These are phyloP conservation scores for Pangasius larnaudii DNA, from an alignment of 2,797 vertebrate genomes.

Conservation along the genomic window DNA sequence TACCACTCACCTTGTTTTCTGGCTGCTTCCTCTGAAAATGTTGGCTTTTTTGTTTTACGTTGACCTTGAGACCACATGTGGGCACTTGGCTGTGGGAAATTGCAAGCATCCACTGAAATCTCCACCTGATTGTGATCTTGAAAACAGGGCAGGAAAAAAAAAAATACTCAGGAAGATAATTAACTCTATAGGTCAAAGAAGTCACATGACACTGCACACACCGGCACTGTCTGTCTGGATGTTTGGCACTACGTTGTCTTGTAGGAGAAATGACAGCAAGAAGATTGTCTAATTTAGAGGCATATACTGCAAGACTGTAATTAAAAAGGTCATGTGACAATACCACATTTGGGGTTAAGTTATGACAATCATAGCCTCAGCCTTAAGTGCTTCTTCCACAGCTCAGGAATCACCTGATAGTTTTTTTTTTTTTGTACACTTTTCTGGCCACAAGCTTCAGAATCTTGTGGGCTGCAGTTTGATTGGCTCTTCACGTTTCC, in stretches of 20 bases:
- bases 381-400: not conserved
- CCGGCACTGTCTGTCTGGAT: no score
- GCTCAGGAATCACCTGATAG: not conserved
- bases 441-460: slow-evolving; percentile 1
- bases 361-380: not conserved
- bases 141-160: slow-evolving; percentile 5
- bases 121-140: not conserved
- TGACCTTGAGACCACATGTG: slow-evolving; percentile 44
- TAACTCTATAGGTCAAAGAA: slow-evolving; percentile 7
- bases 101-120: slow-evolving; percentile 16
- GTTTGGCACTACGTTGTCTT: not conserved
- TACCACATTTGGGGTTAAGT: not conserved
- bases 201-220: slow-evolving; percentile 3
- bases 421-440: not conserved
- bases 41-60: not conserved
- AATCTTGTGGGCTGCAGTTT: not conserved
- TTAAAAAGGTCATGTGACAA: not conserved
- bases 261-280: slow-evolving; percentile 6
- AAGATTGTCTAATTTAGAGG: not conserved
- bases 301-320: not conserved
- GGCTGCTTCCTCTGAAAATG: not conserved
- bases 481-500: not conserved
- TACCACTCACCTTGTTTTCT: not conserved
- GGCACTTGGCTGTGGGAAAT: slow-evolving; percentile 6
- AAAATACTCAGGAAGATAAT: slow-evolving; percentile 22